Percentiles rank a stretch among this genome's conserved stretches.
Conservation (phyloP, 2,113 vertebrate species). For the Cervus canadensis region DNA sequence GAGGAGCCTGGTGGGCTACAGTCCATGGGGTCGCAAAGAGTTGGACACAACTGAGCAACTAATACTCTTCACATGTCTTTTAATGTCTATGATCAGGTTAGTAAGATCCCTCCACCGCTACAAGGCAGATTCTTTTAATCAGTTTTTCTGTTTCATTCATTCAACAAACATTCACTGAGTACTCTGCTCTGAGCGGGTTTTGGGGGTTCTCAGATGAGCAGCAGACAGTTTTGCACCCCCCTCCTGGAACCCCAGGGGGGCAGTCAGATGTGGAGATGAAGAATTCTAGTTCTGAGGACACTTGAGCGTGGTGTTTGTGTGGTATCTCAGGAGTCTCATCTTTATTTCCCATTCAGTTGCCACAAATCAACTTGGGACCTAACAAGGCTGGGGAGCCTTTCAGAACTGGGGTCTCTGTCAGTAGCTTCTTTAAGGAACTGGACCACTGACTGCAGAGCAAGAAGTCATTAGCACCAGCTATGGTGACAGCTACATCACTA, state of each 20-base stretch:
- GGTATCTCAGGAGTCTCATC: background rate
- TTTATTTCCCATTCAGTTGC: background rate
- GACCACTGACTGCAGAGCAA: background rate
- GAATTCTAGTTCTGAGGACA: background rate
- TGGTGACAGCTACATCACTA: background rate
- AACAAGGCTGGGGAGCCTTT: background rate
- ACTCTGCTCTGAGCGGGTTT: background rate
- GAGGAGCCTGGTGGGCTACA: background rate
- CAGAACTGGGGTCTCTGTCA: background rate
- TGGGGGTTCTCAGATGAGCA: background rate
- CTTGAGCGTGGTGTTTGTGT: background rate
- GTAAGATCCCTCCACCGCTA: background rate
- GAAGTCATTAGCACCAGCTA: background rate
- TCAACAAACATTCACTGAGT: background rate
- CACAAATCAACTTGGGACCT: background rate
- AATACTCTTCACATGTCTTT: background rate
- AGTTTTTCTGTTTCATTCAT: background rate
- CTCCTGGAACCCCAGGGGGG: background rate
- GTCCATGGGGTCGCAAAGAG: background rate
- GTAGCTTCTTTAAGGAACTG: background rate
- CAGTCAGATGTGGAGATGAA: background rate
- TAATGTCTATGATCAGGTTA: background rate
- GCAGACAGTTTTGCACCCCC: fast-evolving
- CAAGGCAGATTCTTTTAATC: background rate
- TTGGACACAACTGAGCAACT: background rate